Percentiles rank a stretch among this genome's conserved stretches.
Conservation (phyloP, 2,888 invertebrate species). For the Drosophila picticornis region DNA sequence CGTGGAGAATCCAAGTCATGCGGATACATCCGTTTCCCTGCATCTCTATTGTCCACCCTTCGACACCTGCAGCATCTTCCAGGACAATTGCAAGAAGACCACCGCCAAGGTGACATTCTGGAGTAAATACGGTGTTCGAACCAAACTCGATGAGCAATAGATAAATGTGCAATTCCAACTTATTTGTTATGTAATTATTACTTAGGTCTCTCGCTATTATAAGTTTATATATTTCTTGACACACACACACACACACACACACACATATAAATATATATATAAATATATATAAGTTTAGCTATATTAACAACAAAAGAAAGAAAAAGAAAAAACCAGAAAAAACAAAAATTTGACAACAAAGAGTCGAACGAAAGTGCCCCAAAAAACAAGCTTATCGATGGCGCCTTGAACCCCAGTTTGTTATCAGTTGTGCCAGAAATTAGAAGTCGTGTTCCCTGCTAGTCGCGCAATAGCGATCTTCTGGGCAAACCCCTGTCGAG, state of each 20-base stretch:
- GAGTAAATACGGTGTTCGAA: conserved; percentile 93
- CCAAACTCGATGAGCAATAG: conserved; percentile 64
- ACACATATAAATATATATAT: conserved; percentile 8
- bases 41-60: conserved; percentile 99
- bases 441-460: not conserved
- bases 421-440: conserved; percentile 21
- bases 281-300: conserved; percentile 47
- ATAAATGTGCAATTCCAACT: not conserved
- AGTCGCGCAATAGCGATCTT: conserved; percentile 34
- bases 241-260: conserved; percentile 5
- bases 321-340: conserved; percentile 14
- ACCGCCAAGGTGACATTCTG: conserved; percentile 94
- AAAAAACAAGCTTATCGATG: conserved; percentile 29
- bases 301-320: conserved; percentile 50
- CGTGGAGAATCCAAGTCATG: conserved; percentile 96
- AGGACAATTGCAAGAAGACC: conserved; percentile 92
- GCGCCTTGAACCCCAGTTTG: conserved; percentile 31
- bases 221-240: conserved; percentile 40
- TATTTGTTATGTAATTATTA: conserved; percentile 59
- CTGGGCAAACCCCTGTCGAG: conserved; percentile 72
- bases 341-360: not conserved
- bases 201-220: conserved; percentile 49
- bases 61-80: conserved; percentile 94
- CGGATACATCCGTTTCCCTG: conserved; percentile 94
- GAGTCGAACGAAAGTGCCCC: conserved; percentile 1